phyloP scores from a whole-genome alignment of 2,888 invertebrate species.

The Heliconius ismenius region DNA sequence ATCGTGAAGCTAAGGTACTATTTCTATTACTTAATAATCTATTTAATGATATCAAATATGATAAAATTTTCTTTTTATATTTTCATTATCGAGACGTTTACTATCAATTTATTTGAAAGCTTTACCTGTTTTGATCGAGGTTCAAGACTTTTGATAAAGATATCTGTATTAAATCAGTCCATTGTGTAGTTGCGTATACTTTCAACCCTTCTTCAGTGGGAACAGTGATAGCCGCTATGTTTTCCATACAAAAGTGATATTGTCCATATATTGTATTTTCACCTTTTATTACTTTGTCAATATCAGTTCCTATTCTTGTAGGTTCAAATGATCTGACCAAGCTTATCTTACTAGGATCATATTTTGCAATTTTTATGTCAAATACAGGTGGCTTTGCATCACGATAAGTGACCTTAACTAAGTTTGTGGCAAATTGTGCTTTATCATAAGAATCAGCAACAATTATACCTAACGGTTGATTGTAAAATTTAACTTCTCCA shows the following conservation, averaged over 20 bases:
- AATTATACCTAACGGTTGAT: conserved; percentile 86
- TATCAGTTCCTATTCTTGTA: conserved; percentile 49
- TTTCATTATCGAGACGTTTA: no score
- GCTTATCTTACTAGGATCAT: conserved; percentile 48
- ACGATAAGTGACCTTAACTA: conserved; percentile 79
- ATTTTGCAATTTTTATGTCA: conserved; percentile 54
- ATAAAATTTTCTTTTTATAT: background rate
- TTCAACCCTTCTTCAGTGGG: conserved; percentile 85
- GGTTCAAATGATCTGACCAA: conserved; percentile 46
- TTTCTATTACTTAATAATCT: background rate
- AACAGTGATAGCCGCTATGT: conserved; percentile 78
- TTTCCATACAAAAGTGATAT: conserved; percentile 86
- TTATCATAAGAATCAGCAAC: conserved; percentile 78
- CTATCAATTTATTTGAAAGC: background rate
- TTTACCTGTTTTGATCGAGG: conserved; percentile 78
- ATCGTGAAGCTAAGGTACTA: no score
- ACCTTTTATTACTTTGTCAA: conserved; percentile 56
- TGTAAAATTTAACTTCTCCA: conserved; percentile 80
- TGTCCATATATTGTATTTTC: conserved; percentile 72
- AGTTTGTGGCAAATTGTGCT: conserved; percentile 77
- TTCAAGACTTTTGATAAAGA: conserved; percentile 75
- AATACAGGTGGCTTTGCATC: conserved; percentile 59
- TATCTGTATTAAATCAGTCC: conserved; percentile 75
- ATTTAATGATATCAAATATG: background rate
- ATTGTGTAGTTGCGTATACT: conserved; percentile 81